A percentile compares a stretch with the other conserved stretches of the same genome.
These are phyloP conservation scores for Orbicella faveolata DNA, from an alignment of 64 coral and sea anemone species.

Conservation along the genomic window DNA sequence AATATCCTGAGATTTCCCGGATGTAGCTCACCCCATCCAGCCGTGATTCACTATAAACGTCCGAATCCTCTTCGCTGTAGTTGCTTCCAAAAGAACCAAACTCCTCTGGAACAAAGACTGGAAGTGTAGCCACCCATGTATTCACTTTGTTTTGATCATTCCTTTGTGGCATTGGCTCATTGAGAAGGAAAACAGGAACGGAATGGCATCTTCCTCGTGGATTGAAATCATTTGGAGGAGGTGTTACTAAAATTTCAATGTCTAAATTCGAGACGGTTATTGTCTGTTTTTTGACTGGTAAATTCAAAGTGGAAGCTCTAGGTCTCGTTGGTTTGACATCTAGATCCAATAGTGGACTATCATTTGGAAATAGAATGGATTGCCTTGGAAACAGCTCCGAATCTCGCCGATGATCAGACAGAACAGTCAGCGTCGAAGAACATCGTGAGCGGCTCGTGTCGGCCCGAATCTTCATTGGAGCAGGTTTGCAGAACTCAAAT, in stretches of 20 bases:
- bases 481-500: background rate
- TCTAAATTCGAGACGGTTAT: background rate
- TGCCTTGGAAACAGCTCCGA: conserved; percentile 35
- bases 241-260: conserved; percentile 3
- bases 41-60: background rate
- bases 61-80: background rate
- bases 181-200: background rate
- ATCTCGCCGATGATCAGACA: conserved; percentile 29
- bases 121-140: background rate
- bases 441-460: conserved; percentile 66
- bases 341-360: background rate
- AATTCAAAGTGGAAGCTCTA: conserved; percentile 7
- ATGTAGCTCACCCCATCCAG: background rate
- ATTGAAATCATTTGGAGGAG: background rate
- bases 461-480: background rate
- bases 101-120: too few species aligned
- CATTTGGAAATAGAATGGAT: background rate
- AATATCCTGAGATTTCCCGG: background rate
- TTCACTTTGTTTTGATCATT: background rate
- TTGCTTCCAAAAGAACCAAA: background rate
- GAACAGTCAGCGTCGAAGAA: conserved; percentile 70
- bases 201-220: conserved; percentile 15
- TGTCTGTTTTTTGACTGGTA: background rate
- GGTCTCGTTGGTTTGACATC: background rate
- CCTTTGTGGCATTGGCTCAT: background rate